Evolutionary conservation across 2,797 vertebrate species (phyloP), one percentile per base, ranked within the genome.

Genomic region (Knipowitschia caucasica): DNA sequence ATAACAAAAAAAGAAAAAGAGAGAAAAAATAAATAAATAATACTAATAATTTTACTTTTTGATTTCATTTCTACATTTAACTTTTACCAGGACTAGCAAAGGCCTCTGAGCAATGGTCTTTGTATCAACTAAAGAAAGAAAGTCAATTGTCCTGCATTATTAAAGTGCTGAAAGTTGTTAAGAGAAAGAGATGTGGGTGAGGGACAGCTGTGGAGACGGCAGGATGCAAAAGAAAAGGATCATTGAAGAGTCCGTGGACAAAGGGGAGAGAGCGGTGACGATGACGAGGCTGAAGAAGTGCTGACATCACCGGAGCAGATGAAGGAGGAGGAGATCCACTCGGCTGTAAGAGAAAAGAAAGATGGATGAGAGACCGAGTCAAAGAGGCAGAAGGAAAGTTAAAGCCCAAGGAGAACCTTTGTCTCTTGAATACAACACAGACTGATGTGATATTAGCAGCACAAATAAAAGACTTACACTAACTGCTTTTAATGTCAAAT

Each of bases 161-260:
- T n/a, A n/a, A n/a, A n/a, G n/a, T n/a, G n/a, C n/a, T n/a, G n/a
- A n/a, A n/a, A n/a, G n/a, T n/a, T n/a, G n/a, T n/a, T n/a, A n/a
- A n/a, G n/a, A n/a, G n/a, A n/a, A n/a, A n/a, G n/a, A n/a, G n/a
- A n/a, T n/a, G 11, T 27, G 43, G 51, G 30, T 47, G 42, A 47
- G 20, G 21, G 68, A 58, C 82, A 85, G 72, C 74, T 83, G 77
- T 58, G 71, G 56, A 47, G 44, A 75, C 23, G 44, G 59, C 49
- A 65, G 59, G 53, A 65, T 35, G 40, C 60, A 18, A 50, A 50
- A 59, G 31, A 53, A 43, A 62, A 36, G 45, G 57, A 63, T 59
- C 49, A 54, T 70, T 62, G 12, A 4, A 65, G 73, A 58, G 50
- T 42, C 55, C 54, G 24, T 29, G 11, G 56, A 73, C 64, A 78